Conservation (phyloP, 37 sponge, comb jelly and placozoan genomes). For the Eunapius fragilis region DNA sequence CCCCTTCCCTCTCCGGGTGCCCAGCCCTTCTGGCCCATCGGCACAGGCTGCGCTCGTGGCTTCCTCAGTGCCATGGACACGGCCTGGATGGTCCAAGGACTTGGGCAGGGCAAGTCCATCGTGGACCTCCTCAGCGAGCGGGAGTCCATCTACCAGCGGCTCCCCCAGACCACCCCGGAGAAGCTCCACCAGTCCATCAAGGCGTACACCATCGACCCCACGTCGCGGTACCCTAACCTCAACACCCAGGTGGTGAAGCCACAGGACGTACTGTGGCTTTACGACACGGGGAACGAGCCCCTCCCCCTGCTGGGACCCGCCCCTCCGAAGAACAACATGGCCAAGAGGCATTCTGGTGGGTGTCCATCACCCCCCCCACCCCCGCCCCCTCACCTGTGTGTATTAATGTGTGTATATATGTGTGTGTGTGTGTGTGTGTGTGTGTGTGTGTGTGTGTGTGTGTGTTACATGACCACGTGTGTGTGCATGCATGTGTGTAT, state of each 20-base stretch:
- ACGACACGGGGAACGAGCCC: conserved; percentile 5
- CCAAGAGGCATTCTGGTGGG: not conserved
- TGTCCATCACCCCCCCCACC: too few species aligned
- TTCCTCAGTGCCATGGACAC: conserved; percentile 94
- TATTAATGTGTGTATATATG: not conserved
- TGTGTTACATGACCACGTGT: too few species aligned
- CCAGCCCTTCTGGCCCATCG: conserved; percentile 98
- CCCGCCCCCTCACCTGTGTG: too few species aligned
- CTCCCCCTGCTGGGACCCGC: not conserved
- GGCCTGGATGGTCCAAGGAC: conserved; percentile 89
- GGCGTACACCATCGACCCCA: conserved; percentile 86
- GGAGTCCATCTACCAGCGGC: conserved; percentile 80
- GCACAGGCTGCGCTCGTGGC: conserved; percentile 94
- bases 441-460: too few species aligned
- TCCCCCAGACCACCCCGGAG: conserved; percentile 95
- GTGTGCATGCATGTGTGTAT: not conserved
- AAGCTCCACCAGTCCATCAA: conserved; percentile 59
- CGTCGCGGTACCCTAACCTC: conserved; percentile 72
- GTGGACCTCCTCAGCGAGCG: conserved; percentile 85
- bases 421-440: not conserved
- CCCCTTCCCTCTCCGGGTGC: not conserved
- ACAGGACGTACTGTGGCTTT: not conserved
- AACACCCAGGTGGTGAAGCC: not conserved
- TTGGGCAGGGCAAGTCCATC: conserved; percentile 58
- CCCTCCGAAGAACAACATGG: not conserved